Conservation (phyloP, 2,888 invertebrate genomes). For the Thyatira batis region DNA sequence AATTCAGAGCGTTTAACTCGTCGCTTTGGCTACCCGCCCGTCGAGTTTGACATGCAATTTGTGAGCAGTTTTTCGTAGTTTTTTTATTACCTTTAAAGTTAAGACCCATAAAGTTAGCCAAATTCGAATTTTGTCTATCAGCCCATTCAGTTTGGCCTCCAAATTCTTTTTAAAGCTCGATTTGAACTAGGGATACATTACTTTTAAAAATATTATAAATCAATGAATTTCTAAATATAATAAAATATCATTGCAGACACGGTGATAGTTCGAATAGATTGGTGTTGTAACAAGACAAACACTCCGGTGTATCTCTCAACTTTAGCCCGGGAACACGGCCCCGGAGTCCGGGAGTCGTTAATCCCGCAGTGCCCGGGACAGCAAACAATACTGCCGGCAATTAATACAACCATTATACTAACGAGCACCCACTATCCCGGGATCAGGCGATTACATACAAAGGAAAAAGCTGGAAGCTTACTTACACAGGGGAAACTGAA, state of each 20-base stretch:
- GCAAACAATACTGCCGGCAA: conserved; percentile 60
- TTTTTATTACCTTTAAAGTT: too few species aligned
- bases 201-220: too few species aligned
- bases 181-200: too few species aligned
- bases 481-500: conserved; percentile 8
- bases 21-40: background rate
- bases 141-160: too few species aligned
- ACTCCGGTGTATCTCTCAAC: conserved; percentile 40
- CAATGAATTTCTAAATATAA: too few species aligned
- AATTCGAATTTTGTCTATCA: too few species aligned
- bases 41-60: background rate
- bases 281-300: conserved; percentile 33
- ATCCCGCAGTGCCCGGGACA: conserved; percentile 36
- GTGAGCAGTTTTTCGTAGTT: background rate
- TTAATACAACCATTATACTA: conserved; percentile 71
- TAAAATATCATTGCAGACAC: background rate
- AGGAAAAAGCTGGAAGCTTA: conserved; percentile 46
- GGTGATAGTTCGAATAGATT: background rate
- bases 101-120: too few species aligned
- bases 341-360: conserved; percentile 37
- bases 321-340: conserved; percentile 21
- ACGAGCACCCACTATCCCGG: conserved; percentile 48
- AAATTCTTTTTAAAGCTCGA: too few species aligned
- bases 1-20: conserved; percentile 3
- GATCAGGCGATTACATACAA: conserved; percentile 48